Conservation (phyloP, 2,113 vertebrate species). For the Crotophaga sulcirostris region DNA sequence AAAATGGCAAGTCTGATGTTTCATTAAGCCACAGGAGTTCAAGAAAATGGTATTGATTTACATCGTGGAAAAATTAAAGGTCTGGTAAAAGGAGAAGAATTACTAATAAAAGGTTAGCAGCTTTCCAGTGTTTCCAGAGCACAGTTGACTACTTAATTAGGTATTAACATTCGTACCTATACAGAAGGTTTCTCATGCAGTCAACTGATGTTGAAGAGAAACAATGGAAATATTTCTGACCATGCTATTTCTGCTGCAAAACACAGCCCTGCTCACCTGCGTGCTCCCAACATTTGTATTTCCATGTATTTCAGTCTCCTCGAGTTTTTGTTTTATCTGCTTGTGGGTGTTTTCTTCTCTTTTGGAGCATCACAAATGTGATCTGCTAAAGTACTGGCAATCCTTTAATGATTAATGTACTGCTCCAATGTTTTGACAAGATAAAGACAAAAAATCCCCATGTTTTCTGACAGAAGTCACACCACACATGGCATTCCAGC, state of each 20-base stretch:
- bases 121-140: not conserved
- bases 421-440: slow-evolving; percentile 50
- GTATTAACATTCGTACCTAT: not conserved
- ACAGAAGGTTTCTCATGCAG: not conserved
- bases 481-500: slow-evolving; percentile 52
- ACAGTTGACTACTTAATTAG: not conserved
- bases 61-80: not conserved
- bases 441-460: slow-evolving; percentile 45
- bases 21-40: not conserved
- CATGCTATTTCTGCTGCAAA: not conserved
- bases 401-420: not conserved
- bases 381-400: slow-evolving; percentile 62
- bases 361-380: slow-evolving; percentile 52
- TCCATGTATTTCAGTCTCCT: slow-evolving; percentile 38
- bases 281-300: not conserved
- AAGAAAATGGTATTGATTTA: not conserved
- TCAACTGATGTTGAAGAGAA: not conserved
- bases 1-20: not conserved
- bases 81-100: not conserved
- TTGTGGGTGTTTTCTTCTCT: slow-evolving; percentile 59
- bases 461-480: slow-evolving; percentile 68
- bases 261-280: not conserved
- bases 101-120: not conserved
- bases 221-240: not conserved
- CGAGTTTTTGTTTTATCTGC: slow-evolving; percentile 55